Evolutionary conservation across 2,113 vertebrate genomes (phyloP), one percentile per base, ranked within the genome.

Genomic region (Carollia perspicillata): DNA sequence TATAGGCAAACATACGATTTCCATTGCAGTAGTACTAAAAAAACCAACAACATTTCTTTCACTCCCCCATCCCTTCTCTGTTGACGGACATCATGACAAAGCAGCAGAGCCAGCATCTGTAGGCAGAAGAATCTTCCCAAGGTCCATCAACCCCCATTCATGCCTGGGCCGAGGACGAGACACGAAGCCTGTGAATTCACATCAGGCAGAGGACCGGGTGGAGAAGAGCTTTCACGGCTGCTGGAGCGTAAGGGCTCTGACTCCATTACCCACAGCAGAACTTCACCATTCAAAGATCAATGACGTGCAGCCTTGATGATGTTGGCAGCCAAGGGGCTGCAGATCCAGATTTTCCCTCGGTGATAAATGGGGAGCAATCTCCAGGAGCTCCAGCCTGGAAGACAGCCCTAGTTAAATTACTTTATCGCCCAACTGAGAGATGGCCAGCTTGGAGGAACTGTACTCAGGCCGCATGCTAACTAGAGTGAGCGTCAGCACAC

Each of bases 401-500:
- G 86, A 94, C 89, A 94, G 96, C 69, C 74, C 89, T 65, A 63
- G 89, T 94, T 91, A 95, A 97, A 97, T 95, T 72, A 96, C 95
- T 97, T 97, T 95, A 92, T 93, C 4, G 1, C 89, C 89, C 85
- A 42, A 83, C 95, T 85, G 93, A 95, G 96, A 89, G 85, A 79
- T 35, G 65, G 85, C 93, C 37, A 16, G 91, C 66, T 35, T 28
- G 71, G 37, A 95, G 79, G 68, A 53, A 69, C n/a, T 0, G 8
- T 0, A 74, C 75, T 28, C 30, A 0, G 18, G 37, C 53, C 11
- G 93, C 92, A 75, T 86, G 79, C 84, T 86, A 95, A 93, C 80
- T 33, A 89, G 44, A 22, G 1, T 6, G 26, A 3, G 66, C n/a
- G 2, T 12, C 8, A 1, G 42, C 92, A 12, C 69, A 4, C 3